Evolutionary conservation across 2,113 vertebrate species (phyloP).

Genomic region (Oxyura jamaicensis): DNA sequence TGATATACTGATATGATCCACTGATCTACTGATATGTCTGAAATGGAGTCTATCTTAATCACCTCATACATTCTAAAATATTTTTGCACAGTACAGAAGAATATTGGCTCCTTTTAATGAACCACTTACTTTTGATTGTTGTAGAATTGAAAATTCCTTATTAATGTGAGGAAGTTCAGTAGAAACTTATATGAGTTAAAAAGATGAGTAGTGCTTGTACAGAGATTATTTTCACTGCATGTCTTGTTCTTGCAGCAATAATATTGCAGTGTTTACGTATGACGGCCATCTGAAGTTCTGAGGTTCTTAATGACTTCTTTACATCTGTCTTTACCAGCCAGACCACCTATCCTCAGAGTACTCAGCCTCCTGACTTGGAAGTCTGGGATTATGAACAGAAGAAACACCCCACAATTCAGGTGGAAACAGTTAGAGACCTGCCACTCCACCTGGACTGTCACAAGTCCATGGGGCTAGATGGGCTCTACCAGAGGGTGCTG

Average conservation of each 20-base stretch:
- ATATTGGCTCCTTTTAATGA: neutral
- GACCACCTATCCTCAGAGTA: too few species aligned
- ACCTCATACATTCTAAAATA: neutral
- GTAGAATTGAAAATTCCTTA: neutral
- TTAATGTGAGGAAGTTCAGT: neutral
- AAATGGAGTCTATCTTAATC: neutral
- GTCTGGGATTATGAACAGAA: too few species aligned
- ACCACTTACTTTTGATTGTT: neutral
- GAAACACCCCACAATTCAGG: too few species aligned
- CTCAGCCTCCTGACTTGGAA: too few species aligned
- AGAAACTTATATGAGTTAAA: neutral
- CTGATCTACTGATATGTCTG: neutral
- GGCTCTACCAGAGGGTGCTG: too few species aligned
- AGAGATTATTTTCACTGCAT: neutral
- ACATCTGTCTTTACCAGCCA: too few species aligned
- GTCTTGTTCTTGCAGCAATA: neutral
- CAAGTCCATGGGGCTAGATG: too few species aligned
- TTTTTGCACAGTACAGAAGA: neutral
- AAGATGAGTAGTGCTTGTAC: neutral
- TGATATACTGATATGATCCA: neutral
- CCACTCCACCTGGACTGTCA: too few species aligned
- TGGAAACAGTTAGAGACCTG: too few species aligned
- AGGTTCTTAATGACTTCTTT: too few species aligned
- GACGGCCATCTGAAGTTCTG: neutral
- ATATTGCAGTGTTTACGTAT: neutral